Percentiles rank a stretch among this genome's conserved stretches.
phyloP scores from a whole-genome alignment of 1,140 invertebrate genomes.

The Zaprionus ornatus region DNA sequence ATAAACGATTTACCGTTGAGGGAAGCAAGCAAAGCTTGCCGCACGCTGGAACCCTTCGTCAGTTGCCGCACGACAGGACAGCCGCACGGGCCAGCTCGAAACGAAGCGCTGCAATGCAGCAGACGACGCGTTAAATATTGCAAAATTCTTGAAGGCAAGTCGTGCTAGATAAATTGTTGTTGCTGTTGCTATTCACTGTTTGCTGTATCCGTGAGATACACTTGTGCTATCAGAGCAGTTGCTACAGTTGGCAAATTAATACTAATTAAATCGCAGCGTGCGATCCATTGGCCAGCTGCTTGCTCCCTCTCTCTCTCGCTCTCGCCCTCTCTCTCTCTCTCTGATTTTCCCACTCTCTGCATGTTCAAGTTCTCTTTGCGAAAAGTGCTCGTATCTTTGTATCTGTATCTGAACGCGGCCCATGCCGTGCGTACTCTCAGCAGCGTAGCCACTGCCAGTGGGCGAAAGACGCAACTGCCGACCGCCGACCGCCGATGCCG shows the following conservation, averaged over 20 bases:
- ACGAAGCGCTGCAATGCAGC: conserved; percentile 16
- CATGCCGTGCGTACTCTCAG: conserved; percentile 60
- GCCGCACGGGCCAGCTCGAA: conserved; percentile 50
- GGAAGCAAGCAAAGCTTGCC: conserved; percentile 32
- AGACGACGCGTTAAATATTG: conserved; percentile 14
- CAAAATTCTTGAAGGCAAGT: conserved; percentile 15
- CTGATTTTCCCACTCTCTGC: conserved; percentile 11
- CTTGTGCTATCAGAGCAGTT: conserved; percentile 1
- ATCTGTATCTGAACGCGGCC: conserved; percentile 61
- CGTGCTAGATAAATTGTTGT: conserved; percentile 12
- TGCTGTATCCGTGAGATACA: conserved; percentile 47
- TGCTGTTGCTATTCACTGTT: background rate
- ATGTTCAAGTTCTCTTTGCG: conserved; percentile 45
- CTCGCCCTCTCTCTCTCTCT: background rate
- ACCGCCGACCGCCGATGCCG: conserved; percentile 13
- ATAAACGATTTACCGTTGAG: conserved; percentile 1
- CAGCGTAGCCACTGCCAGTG: conserved; percentile 53
- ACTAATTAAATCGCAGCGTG: conserved; percentile 66
- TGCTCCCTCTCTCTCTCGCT: conserved; percentile 13
- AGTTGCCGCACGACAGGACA: conserved; percentile 75
- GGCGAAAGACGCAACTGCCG: conserved; percentile 71
- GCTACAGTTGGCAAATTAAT: conserved; percentile 39
- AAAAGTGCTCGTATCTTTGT: conserved; percentile 64
- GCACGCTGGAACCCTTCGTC: conserved; percentile 46
- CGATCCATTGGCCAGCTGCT: conserved; percentile 18